Evolutionary conservation across 2,888 invertebrate genomes (phyloP).

Genomic region (Chydorus sphaericus): DNA sequence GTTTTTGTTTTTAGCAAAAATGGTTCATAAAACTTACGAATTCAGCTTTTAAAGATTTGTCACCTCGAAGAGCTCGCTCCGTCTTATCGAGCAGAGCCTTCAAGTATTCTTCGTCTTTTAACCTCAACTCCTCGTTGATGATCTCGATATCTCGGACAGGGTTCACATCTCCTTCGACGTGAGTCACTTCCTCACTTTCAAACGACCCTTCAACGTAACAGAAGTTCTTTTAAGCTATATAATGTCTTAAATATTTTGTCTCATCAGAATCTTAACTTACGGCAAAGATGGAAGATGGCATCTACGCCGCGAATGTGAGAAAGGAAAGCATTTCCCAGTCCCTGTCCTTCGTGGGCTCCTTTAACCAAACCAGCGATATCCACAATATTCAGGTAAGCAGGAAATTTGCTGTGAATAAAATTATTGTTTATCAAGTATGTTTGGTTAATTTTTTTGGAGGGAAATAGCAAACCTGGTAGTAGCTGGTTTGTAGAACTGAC

Average conservation of each 20-base stretch:
- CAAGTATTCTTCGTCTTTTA: slow-evolving; percentile 89
- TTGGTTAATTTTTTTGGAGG: not conserved
- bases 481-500: slow-evolving; percentile 81
- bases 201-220: slow-evolving; percentile 58
- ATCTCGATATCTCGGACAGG: slow-evolving; percentile 93
- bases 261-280: slow-evolving; percentile 43
- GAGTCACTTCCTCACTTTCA: slow-evolving; percentile 93
- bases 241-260: not conserved
- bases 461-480: too few relatives aligned
- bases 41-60: slow-evolving; percentile 92
- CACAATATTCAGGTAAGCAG: slow-evolving; percentile 91
- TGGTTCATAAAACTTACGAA: slow-evolving; percentile 74
- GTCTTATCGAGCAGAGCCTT: slow-evolving; percentile 66
- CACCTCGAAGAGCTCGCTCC: slow-evolving; percentile 66
- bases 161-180: slow-evolving; percentile 96
- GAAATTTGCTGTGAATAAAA: slow-evolving; percentile 64
- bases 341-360: slow-evolving; percentile 95
- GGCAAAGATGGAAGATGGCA: slow-evolving; percentile 89
- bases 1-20: too few relatives aligned
- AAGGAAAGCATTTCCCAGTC: slow-evolving; percentile 94
- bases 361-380: slow-evolving; percentile 98
- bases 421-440: not conserved
- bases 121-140: slow-evolving; percentile 82
- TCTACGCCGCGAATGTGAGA: slow-evolving; percentile 98
- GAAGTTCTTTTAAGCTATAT: not conserved